Percentiles rank a stretch among this genome's conserved stretches.
phyloP scores from a whole-genome alignment of 1,140 invertebrate species.

The Drosophila nasuta region DNA sequence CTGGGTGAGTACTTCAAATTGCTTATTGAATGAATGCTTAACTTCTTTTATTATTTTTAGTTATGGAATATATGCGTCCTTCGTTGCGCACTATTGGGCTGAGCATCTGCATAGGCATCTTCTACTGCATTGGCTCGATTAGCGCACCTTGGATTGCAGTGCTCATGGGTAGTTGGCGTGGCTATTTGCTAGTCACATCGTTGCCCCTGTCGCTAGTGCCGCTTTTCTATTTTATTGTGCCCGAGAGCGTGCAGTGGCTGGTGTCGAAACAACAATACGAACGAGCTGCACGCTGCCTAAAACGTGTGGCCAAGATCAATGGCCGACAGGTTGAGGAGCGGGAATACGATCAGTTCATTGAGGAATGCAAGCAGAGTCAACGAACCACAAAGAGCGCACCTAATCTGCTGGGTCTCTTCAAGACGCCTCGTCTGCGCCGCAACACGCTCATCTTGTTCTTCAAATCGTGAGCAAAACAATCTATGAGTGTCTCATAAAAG shows the following conservation, averaged over 20 bases:
- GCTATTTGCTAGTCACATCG: conserved; percentile 85
- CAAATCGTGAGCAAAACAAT: conserved; percentile 86
- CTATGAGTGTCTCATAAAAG: background rate
- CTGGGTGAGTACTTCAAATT: conserved; percentile 84
- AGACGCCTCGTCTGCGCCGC: conserved; percentile 85
- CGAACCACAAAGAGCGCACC: conserved; percentile 47
- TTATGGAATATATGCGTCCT: conserved; percentile 87
- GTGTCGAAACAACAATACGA: conserved; percentile 86
- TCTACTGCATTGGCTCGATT: conserved; percentile 87
- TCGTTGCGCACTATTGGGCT: conserved; percentile 86
- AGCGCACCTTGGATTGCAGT: conserved; percentile 87
- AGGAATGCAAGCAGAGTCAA: conserved; percentile 72
- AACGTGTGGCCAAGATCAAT: conserved; percentile 87
- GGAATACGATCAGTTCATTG: conserved; percentile 83
- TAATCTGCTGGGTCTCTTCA: conserved; percentile 70
- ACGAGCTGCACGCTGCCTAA: conserved; percentile 86
- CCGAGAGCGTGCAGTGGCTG: conserved; percentile 88
- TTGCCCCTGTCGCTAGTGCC: conserved; percentile 85
- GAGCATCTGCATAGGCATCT: conserved; percentile 87
- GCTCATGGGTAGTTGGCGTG: conserved; percentile 85
- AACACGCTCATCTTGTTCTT: conserved; percentile 86
- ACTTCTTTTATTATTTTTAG: conserved; percentile 55
- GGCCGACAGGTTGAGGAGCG: conserved; percentile 84
- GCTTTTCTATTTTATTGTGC: conserved; percentile 85
- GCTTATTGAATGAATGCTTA: no score